Percentiles rank a stretch among this genome's conserved stretches.
Evolutionary conservation across 2,113 vertebrate genomes (phyloP).

Genomic region (Symphodus melops): DNA sequence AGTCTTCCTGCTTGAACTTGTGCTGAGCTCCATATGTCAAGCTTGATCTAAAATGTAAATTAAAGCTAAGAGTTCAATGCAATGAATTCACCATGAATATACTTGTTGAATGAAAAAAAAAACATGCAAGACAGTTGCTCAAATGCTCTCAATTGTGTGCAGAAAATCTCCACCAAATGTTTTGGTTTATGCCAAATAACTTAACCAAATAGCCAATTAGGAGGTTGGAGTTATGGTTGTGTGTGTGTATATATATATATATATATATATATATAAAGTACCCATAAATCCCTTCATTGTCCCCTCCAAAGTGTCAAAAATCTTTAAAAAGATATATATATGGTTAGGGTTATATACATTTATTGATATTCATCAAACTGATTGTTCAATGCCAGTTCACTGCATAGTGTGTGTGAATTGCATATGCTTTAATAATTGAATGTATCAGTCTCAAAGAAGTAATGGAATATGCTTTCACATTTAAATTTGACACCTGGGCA

Average conservation of each 20-base stretch:
- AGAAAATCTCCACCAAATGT: too few relatives aligned
- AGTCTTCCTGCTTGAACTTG: too few relatives aligned
- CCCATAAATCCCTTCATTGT: too few relatives aligned
- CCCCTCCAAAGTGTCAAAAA: too few relatives aligned
- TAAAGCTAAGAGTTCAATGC: background rate
- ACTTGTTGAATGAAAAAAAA: background rate
- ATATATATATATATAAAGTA: too few relatives aligned
- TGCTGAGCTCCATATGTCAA: too few relatives aligned
- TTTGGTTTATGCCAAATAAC: too few relatives aligned
- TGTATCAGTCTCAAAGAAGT: background rate
- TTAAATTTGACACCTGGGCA: background rate
- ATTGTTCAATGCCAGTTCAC: background rate
- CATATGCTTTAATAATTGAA: background rate
- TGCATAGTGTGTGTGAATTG: background rate
- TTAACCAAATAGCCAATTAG: too few relatives aligned
- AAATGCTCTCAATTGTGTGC: background rate
- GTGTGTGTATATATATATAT: too few relatives aligned
- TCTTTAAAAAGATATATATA: too few relatives aligned
- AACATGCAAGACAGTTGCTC: background rate
- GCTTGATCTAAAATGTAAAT: background rate
- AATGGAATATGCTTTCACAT: background rate
- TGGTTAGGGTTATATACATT: background rate
- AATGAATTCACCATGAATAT: background rate
- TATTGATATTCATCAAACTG: background rate
- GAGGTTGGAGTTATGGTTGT: background rate